A percentile compares a stretch with the other conserved stretches of the same genome.
Evolutionary conservation across 1,140 invertebrate genomes (phyloP).

Genomic region (Zophobas atratus): DNA sequence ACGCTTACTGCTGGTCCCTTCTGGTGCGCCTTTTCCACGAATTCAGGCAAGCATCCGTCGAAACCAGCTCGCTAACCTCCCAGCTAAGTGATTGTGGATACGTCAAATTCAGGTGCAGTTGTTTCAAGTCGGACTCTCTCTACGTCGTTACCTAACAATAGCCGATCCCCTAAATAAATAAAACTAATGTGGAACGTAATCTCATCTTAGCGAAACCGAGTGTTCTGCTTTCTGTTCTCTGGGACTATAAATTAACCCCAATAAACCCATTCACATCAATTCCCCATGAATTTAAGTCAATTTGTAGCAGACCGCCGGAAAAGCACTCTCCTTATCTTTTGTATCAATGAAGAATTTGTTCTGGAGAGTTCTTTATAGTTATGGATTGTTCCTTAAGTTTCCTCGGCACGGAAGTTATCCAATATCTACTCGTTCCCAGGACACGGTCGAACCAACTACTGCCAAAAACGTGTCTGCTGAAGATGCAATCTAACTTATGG

Average conservation of each 20-base stretch:
- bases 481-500: constrained; percentile 32
- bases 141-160: background rate
- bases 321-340: constrained; percentile 51
- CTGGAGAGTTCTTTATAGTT: constrained; percentile 52
- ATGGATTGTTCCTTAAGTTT: constrained; percentile 59
- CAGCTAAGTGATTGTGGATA: background rate
- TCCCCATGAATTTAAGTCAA: constrained; percentile 48
- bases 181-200: constrained; percentile 1
- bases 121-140: constrained; percentile 10
- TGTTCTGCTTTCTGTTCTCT: background rate
- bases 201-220: background rate
- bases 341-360: constrained; percentile 52
- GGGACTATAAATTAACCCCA: constrained; percentile 23
- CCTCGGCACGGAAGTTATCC: constrained; percentile 55
- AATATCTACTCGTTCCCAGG: constrained; percentile 55
- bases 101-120: background rate
- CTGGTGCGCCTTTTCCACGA: constrained; percentile 1
- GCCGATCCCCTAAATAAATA: background rate
- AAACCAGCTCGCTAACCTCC: background rate
- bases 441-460: constrained; percentile 42
- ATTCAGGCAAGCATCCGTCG: background rate
- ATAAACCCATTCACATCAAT: constrained; percentile 46
- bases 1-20: constrained; percentile 12
- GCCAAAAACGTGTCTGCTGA: constrained; percentile 50
- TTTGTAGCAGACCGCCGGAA: constrained; percentile 46